Evolutionary conservation across 2,888 invertebrate species (phyloP).

Genomic region (Alsophila aescularia): DNA sequence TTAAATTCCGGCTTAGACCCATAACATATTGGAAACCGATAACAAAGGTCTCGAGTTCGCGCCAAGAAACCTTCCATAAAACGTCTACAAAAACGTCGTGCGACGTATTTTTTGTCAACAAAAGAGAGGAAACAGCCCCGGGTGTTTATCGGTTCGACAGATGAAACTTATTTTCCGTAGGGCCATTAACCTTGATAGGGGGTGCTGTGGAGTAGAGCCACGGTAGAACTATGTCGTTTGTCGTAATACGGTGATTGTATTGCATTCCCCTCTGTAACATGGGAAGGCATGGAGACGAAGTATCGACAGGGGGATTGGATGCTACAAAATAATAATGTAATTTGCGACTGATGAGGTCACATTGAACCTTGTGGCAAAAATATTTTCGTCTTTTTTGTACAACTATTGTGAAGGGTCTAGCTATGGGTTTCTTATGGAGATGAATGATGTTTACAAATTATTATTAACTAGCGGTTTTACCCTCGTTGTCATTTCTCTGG

Average conservation of each 20-base stretch:
- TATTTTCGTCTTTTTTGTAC: neutral
- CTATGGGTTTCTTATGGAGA: neutral
- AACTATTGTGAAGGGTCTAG: neutral
- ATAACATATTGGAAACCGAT: slow-evolving; percentile 25
- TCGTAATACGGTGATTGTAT: slow-evolving; percentile 51
- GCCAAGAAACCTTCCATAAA: slow-evolving; percentile 10
- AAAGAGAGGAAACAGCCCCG: slow-evolving; percentile 28
- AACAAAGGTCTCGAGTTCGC: slow-evolving; percentile 14
- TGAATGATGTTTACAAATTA: too few relatives aligned
- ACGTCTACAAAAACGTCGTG: slow-evolving; percentile 18
- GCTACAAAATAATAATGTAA: slow-evolving; percentile 7
- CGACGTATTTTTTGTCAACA: slow-evolving; percentile 31
- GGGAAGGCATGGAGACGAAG: slow-evolving; percentile 9
- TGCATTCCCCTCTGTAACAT: slow-evolving; percentile 42
- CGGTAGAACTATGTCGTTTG: slow-evolving; percentile 43
- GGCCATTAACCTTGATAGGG: slow-evolving; percentile 58
- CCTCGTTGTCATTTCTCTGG: too few relatives aligned
- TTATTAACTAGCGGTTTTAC: too few relatives aligned
- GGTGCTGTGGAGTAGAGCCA: slow-evolving; percentile 39
- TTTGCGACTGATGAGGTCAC: neutral
- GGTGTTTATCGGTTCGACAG: slow-evolving; percentile 44
- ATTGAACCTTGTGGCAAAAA: neutral
- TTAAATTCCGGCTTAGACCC: slow-evolving; percentile 9
- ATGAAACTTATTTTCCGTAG: slow-evolving; percentile 49
- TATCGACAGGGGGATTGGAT: slow-evolving; percentile 19